Percentiles rank a stretch among this genome's conserved stretches.
These are phyloP conservation scores for Bombus fervidus DNA, from an alignment of 1,140 invertebrate genomes.

Conservation along the genomic window DNA sequence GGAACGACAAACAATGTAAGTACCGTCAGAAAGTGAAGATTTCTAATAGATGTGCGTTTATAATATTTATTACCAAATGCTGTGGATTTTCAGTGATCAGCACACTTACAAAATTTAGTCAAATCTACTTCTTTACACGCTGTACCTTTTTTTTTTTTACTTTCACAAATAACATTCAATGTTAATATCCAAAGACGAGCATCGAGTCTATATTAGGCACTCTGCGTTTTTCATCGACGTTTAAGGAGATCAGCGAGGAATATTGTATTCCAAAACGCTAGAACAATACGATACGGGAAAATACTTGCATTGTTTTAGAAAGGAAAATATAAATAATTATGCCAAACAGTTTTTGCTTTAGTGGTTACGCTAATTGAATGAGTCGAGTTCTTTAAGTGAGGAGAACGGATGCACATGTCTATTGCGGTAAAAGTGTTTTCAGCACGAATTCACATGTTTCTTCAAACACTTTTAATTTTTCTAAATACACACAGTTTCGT, in stretches of 20 bases:
- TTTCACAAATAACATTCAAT: conserved; percentile 8
- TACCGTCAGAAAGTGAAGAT: too few relatives aligned
- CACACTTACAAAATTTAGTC: too few relatives aligned
- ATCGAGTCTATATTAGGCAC: neutral
- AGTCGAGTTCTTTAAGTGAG: neutral
- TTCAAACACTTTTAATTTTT: neutral
- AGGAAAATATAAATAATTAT: conserved; percentile 25
- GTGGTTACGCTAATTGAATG: neutral
- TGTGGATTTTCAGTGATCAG: too few relatives aligned
- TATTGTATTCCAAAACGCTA: neutral
- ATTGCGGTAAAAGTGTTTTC: neutral
- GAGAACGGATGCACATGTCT: too few relatives aligned
- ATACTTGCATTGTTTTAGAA: neutral
- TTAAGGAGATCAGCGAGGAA: neutral
- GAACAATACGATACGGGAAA: conserved; percentile 5
- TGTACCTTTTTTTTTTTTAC: neutral
- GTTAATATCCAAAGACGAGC: neutral
- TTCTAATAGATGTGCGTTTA: too few relatives aligned
- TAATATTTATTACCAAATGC: too few relatives aligned
- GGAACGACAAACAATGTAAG: too few relatives aligned
- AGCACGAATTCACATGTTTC: neutral
- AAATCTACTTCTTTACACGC: too few relatives aligned
- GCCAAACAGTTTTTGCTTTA: neutral
- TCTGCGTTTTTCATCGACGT: neutral
- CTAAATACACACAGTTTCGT: neutral